Base-by-base conservation (phyloP, 2,113 vertebrate species). In the Gnathonemus echidnorhynchus region DNA sequence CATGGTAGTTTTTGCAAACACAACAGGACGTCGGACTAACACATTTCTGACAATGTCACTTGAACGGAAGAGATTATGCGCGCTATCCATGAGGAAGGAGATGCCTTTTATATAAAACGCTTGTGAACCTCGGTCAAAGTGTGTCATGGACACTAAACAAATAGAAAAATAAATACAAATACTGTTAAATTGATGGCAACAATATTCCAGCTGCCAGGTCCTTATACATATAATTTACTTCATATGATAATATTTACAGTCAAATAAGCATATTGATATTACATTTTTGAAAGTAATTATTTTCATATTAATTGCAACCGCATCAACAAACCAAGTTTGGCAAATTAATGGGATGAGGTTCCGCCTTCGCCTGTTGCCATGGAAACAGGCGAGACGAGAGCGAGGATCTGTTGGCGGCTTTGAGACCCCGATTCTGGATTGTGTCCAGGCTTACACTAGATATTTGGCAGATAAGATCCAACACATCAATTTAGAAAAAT, bases 401-500 rank as follows among this genome's bases (percentile, higher is more conserved):
- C 2, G 21, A 31, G 52, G 31, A 19, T 13, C 50, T 80, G 6
- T n/a, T 10, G 19, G 21, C 3, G 77, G 39, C 3, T 48, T 35
- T 35, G 42, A 15, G 77, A 85, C 80, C 91, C 87, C 88, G 85
- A 89, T 91, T 93, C 93, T 92, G 92, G 90, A 48, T 53, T 77
- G 83, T 85, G 91, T 89, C 48, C 88, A 92, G 91, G 91, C 88
- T 19, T 89, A 90, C 89, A 84, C 70, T 88, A 49, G 9, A 91
- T 27, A 92, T 92, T 94, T 94, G 90, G 92, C 93, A 92, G 91
- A 92, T 88, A 87, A 88, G 70, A 93, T 88, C 91, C 24, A 94
- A 93, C 50, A 87, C 24, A 87, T 94, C 89, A 92, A 92, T 91
- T 93, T 94, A 95, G 91, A 95, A 95, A 94, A 95, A 94, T 93